Conservation (phyloP, 92 coral and sea anemone species). For the Zoanthus sociatus region DNA sequence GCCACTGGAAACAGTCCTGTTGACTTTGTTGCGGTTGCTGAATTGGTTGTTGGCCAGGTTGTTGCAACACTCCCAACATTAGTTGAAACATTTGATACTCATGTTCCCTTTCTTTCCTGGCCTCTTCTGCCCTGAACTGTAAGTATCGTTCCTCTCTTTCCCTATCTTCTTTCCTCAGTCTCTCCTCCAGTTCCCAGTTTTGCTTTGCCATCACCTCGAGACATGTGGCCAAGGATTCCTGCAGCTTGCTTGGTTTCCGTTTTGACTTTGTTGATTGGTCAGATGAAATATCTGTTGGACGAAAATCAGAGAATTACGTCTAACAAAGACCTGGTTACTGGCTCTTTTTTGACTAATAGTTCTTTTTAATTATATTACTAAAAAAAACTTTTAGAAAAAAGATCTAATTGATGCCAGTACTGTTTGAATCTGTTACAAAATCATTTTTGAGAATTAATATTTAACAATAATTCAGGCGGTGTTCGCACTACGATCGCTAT, state of each 20-base stretch:
- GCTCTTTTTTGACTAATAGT: neutral
- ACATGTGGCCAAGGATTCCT: conserved; percentile 24
- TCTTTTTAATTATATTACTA: conserved; percentile 1
- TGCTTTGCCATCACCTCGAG: neutral
- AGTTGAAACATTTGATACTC: conserved; percentile 8
- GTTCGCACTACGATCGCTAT: neutral
- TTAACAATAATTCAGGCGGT: neutral
- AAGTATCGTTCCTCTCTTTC: conserved; percentile 9
- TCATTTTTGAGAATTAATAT: neutral
- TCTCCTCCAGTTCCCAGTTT: conserved; percentile 15
- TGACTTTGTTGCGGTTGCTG: neutral
- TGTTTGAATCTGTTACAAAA: conserved; percentile 10
- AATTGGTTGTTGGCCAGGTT: conserved; percentile 17
- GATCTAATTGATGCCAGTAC: neutral
- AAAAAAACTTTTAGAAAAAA: neutral
- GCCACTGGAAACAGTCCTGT: conserved; percentile 23
- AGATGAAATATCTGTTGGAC: conserved; percentile 14
- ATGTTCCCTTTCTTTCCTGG: conserved; percentile 18
- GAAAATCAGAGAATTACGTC: conserved; percentile 12
- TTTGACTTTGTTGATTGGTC: neutral
- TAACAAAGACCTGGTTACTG: conserved; percentile 7
- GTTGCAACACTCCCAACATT: conserved; percentile 14
- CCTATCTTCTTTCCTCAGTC: conserved; percentile 4
- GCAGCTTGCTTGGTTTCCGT: conserved; percentile 4
- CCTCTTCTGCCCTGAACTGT: conserved; percentile 11